phyloP scores from a whole-genome alignment of 2,888 invertebrate species.

The Apodemia zela region DNA sequence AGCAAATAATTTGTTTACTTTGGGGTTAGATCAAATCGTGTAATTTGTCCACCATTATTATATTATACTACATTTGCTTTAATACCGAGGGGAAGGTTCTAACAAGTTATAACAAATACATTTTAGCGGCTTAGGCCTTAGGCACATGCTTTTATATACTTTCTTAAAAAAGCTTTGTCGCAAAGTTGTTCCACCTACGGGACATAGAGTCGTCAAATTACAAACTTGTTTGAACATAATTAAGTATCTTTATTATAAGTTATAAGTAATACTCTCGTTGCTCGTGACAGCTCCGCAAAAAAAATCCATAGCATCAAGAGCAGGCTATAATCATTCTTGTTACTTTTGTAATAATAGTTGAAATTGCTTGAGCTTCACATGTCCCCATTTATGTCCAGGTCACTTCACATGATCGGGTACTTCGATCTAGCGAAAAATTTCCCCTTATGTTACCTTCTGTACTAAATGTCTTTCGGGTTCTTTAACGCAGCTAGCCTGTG shows the following conservation, averaged over 20 bases:
- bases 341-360: not conserved
- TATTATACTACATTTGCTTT: too few relatives aligned
- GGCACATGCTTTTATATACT: too few relatives aligned
- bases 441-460: conserved; percentile 11
- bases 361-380: not conserved
- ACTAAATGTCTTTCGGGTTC: conserved; percentile 14
- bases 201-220: not conserved
- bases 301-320: not conserved
- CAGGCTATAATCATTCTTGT: not conserved
- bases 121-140: too few relatives aligned
- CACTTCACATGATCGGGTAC: conserved; percentile 10
- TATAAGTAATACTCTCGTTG: not conserved
- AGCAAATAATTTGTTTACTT: too few relatives aligned
- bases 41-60: too few relatives aligned
- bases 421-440: conserved; percentile 16
- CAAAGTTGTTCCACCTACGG: too few relatives aligned
- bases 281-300: not conserved
- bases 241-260: not conserved
- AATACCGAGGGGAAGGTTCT: too few relatives aligned
- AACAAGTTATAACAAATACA: too few relatives aligned
- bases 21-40: too few relatives aligned
- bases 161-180: too few relatives aligned
- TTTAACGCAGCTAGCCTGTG: conserved; percentile 11
- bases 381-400: conserved; percentile 4
- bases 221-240: not conserved